Evolutionary conservation across 2,113 vertebrate genomes (phyloP).

Genomic region (Pterophyllum scalare): DNA sequence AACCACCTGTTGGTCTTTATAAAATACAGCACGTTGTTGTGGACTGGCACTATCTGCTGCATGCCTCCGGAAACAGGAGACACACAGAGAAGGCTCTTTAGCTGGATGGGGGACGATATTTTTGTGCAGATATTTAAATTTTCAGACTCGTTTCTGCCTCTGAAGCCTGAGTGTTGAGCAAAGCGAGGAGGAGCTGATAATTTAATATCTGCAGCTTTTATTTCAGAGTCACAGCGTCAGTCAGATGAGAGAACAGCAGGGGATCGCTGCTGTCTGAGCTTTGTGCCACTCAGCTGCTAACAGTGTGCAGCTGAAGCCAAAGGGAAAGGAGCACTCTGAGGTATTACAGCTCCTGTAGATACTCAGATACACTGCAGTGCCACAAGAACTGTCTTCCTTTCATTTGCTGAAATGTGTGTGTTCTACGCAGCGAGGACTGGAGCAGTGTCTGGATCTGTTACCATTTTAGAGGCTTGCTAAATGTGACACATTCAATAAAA

Average conservation of each 20-base stretch:
- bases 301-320: background rate
- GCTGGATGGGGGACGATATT: background rate
- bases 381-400: background rate
- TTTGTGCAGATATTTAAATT: background rate
- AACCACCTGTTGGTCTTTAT: too few species aligned
- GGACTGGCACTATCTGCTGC: too few species aligned
- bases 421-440: too few species aligned
- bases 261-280: background rate
- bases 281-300: accelerated
- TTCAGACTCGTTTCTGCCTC: background rate
- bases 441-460: background rate
- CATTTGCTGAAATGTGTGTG: background rate
- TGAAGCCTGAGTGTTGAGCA: background rate
- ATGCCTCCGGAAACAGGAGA: background rate
- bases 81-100: background rate
- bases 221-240: background rate
- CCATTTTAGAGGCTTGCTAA: too few species aligned
- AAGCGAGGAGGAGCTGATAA: constrained; percentile 2
- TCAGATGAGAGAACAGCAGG: background rate
- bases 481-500: too few species aligned
- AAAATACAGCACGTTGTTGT: too few species aligned
- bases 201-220: constrained; percentile 8
- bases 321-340: background rate
- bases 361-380: background rate
- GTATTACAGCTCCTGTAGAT: background rate